Evolutionary conservation across 2,888 invertebrate species (phyloP), one percentile per base, ranked within the genome.

Genomic region (Cheilosia pagana): DNA sequence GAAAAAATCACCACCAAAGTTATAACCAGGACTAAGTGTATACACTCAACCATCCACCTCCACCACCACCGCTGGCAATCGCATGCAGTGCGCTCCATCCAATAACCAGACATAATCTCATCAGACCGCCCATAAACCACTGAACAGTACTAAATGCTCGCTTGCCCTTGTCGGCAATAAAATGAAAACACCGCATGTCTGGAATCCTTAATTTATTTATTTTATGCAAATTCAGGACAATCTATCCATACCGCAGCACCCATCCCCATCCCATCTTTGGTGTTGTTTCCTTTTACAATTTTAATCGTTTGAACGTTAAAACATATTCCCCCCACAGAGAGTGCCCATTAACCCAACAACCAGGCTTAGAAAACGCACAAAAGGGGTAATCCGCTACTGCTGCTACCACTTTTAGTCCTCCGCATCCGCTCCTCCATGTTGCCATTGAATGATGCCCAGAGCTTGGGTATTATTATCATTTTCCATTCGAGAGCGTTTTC

Each of bases 111-210:
- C 81, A 85, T 85, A 85, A 85, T 85, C 85, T 85, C 85, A 85
- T 85, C 85, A 85, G 85, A 67, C 81, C 86, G 81, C 81, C 81
- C 86, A 86, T 86, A 81, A 86, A 86, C 76, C 86, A 85, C 85
- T 74, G 28, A 8, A 63, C 60, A 60, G 16, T 50, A 77, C 68
- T 68, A 79, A 74, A 74, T 63, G 68, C 45, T 81, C 71, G 81
- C 72, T 72, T 77, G 86, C 81, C 81, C 86, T 81, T 76, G 81
- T 81, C 67, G 86, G 81, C 81, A 86, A 86, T 86, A 86, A 86
- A 86, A 86, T 81, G 86, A 81, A 86, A 81, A 86, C 81, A 86
- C 86, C 86, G 86, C 86, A 86, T 86, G 86, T 86, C 86, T 86
- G 81, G 81, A 86, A 86, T 86, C 72, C 86, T 81, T 86, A 86